These are phyloP conservation scores for Morone saxatilis DNA, from an alignment of 2,113 vertebrate species.

Conservation along the genomic window DNA sequence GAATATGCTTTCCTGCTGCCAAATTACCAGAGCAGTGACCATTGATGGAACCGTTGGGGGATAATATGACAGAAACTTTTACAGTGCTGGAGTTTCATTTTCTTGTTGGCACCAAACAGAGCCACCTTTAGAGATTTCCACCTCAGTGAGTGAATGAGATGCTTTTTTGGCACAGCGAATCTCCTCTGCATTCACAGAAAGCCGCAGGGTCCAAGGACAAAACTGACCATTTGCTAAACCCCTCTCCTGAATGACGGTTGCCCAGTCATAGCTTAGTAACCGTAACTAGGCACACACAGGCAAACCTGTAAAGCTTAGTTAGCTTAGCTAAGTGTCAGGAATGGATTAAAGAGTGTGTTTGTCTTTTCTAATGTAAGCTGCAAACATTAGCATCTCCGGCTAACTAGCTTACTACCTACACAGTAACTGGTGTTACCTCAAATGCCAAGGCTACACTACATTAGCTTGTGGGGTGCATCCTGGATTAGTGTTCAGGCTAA, in stretches of 20 bases:
- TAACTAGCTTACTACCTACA: not conserved
- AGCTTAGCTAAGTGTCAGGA: not conserved
- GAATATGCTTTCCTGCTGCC: constrained; percentile 64
- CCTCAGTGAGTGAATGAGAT: constrained; percentile 11
- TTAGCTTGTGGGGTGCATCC: no score
- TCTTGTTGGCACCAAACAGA: not conserved
- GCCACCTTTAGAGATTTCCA: constrained; percentile 2
- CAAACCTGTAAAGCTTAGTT: not conserved
- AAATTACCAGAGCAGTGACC: constrained; percentile 68
- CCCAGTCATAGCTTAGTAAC: not conserved
- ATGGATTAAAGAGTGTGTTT: not conserved
- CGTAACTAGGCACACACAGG: not conserved
- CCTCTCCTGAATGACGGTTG: not conserved
- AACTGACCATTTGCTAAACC: not conserved
- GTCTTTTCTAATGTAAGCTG: not conserved
- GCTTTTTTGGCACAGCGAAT: not conserved
- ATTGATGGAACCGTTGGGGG: constrained; percentile 54
- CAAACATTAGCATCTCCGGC: not conserved
- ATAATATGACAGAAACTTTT: constrained; percentile 48
- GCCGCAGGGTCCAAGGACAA: not conserved
- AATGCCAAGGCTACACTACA: not conserved
- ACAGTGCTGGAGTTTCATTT: constrained; percentile 27
- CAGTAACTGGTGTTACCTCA: no score
- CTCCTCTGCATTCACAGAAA: not conserved
- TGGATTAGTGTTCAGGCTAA: no score